Evolutionary conservation across 2,113 vertebrate genomes (phyloP), one percentile per base, ranked within the genome.

Genomic region (Columba janthina): DNA sequence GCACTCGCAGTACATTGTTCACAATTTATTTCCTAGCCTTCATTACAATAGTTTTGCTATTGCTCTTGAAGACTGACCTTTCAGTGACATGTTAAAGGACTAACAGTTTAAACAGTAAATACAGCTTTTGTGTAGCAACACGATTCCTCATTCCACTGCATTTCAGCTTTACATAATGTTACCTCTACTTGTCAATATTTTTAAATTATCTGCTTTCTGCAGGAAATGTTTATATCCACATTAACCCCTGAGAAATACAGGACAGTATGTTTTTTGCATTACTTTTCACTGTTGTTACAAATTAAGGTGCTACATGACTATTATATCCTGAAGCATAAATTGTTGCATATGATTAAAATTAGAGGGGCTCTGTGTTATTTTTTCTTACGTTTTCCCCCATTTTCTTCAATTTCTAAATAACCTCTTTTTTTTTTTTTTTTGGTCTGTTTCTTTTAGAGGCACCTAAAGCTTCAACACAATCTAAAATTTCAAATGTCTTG

Each of bases 21-120:
- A 38, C 14, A 78, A 74, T 74, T 87, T 84, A 58, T 81, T 93
- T 81, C 28, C 34, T 70, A 71, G 46, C 56, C 28, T 85, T 77
- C 58, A 64, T 75, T 85, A 18, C n/a, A 90, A 75, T 75, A 78
- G 19, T 65, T 91, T 75, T 44, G 93, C 61, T 44, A 86, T 87
- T 89, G 78, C 21, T 92, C 65, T 81, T 93, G 32, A 53, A 91
- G 26, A 64, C 38, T 89, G 86, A 94, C 80, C 87, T 95, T 94
- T 94, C 57, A 77, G 26, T 72, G 70, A 22, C 73, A 71, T 40
- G 57, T 78, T 90, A 90, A 84, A 86, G 65, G 12, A 85, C 34
- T 92, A 75, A 74, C 20, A 67, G 42, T 74, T 89, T 81, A 67
- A 85, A 78, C 21, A 81, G 57, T 75, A 89, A 95, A 72, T 60